phyloP scores from a whole-genome alignment of 2,797 vertebrate species.

The Sparus aurata region DNA sequence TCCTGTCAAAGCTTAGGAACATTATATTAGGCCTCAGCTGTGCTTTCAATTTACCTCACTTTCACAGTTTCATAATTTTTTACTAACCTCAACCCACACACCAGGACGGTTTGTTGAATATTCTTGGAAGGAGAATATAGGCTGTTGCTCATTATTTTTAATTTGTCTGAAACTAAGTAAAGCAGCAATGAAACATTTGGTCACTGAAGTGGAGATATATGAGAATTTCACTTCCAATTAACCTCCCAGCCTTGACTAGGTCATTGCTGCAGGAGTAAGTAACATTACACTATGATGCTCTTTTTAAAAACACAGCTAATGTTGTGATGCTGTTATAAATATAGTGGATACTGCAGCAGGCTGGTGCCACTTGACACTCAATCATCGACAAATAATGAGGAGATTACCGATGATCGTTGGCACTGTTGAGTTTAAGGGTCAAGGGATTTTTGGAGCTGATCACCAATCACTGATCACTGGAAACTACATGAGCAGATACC shows the following conservation, averaged over 20 bases:
- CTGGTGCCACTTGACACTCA: neutral
- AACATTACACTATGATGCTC: neutral
- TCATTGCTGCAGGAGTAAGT: neutral
- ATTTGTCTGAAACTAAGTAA: constrained; percentile 1
- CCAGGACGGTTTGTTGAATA: neutral
- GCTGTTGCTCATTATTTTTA: neutral
- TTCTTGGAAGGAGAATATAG: neutral
- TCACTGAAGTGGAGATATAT: neutral
- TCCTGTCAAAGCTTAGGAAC: constrained; percentile 60
- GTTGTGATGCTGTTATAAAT: neutral
- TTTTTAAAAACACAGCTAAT: neutral
- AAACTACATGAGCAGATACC: no score
- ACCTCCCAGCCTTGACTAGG: neutral
- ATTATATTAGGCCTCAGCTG: constrained; percentile 38
- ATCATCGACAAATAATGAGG: neutral
- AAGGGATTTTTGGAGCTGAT: no score
- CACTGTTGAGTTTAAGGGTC: no score
- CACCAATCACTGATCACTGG: no score
- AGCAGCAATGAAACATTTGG: neutral
- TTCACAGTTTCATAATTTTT: constrained; percentile 30
- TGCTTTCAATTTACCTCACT: constrained; percentile 38
- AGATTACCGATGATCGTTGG: no score
- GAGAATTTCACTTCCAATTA: neutral
- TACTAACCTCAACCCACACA: constrained; percentile 23
- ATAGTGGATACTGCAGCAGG: neutral